Conservation (phyloP, 1,140 invertebrate genomes). For the Macrocentrus cingulum region DNA sequence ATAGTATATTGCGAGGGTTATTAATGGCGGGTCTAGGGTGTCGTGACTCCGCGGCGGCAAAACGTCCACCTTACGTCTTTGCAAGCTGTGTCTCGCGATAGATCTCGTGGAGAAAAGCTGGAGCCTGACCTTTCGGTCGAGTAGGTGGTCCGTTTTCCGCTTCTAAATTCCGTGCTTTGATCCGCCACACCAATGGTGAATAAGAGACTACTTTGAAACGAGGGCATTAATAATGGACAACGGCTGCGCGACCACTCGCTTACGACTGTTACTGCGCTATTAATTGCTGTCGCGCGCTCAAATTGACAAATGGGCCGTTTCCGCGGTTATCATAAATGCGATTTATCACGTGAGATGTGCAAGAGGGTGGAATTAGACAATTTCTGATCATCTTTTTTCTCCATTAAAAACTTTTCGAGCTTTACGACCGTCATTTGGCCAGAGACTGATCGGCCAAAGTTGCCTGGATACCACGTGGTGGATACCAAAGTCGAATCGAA, state of each 20-base stretch:
- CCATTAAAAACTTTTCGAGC: conserved; percentile 26
- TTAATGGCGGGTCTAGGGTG: conserved; percentile 36
- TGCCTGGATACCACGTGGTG: conserved; percentile 10
- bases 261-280: conserved; percentile 18
- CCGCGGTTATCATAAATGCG: not conserved
- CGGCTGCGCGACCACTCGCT: conserved; percentile 23
- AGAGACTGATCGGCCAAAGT: conserved; percentile 9
- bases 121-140: conserved; percentile 29
- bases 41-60: conserved; percentile 22
- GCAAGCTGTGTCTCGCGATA: conserved; percentile 33
- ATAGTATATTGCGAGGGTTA: conserved; percentile 27
- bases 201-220: conserved; percentile 36
- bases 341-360: too few relatives aligned
- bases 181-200: too few relatives aligned
- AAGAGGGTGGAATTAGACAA: too few relatives aligned
- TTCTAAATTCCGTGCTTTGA: conserved; percentile 30
- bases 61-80: conserved; percentile 31
- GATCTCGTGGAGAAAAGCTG: conserved; percentile 29
- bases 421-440: conserved; percentile 24
- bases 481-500: conserved; percentile 32
- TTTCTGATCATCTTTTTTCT: not conserved
- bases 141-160: conserved; percentile 34
- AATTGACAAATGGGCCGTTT: not conserved
- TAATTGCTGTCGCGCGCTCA: not conserved
- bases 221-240: conserved; percentile 37